phyloP scores from a whole-genome alignment of 2,113 vertebrate species.

The Beaufortia kweichowensis region DNA sequence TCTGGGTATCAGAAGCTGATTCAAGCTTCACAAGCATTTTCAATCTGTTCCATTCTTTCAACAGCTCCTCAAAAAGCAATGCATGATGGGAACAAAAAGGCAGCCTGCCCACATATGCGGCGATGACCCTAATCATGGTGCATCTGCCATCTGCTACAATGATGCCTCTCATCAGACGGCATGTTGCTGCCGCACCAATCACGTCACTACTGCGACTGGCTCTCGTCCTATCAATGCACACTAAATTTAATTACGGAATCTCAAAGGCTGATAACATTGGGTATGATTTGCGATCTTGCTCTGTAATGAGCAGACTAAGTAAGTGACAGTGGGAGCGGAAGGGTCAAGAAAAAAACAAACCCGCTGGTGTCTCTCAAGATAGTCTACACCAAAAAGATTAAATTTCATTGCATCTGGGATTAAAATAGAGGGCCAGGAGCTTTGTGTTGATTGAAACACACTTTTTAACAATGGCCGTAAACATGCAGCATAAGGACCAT shows the following conservation, averaged over 20 bases:
- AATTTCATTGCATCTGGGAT: slow-evolving; percentile 34
- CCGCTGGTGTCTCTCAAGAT: not conserved
- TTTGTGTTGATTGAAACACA: not conserved
- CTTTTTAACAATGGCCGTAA: not conserved
- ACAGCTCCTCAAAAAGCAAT: slow-evolving; percentile 17
- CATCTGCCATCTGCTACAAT: slow-evolving; percentile 52
- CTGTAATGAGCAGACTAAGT: not conserved
- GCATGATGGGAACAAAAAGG: slow-evolving; percentile 50
- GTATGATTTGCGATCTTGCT: slow-evolving; percentile 19
- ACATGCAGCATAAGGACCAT: slow-evolving; percentile 52
- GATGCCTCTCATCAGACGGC: slow-evolving; percentile 41
- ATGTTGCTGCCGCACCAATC: slow-evolving; percentile 27
- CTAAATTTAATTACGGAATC: slow-evolving; percentile 27
- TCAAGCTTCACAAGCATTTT: slow-evolving; percentile 57
- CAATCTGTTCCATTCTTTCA: slow-evolving; percentile 34
- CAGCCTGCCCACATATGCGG: slow-evolving; percentile 46
- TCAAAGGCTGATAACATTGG: slow-evolving; percentile 23
- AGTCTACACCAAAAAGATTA: slow-evolving; percentile 29
- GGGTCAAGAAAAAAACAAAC: not conserved
- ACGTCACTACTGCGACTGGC: slow-evolving; percentile 15
- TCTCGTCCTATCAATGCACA: slow-evolving; percentile 6
- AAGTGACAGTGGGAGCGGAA: too few relatives aligned
- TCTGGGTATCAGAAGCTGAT: slow-evolving; percentile 17
- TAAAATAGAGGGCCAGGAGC: slow-evolving; percentile 51
- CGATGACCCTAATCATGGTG: slow-evolving; percentile 50